Evolutionary conservation across 2,113 vertebrate species (phyloP), one percentile per base, ranked within the genome.

Genomic region (Gopherus evgoodei): DNA sequence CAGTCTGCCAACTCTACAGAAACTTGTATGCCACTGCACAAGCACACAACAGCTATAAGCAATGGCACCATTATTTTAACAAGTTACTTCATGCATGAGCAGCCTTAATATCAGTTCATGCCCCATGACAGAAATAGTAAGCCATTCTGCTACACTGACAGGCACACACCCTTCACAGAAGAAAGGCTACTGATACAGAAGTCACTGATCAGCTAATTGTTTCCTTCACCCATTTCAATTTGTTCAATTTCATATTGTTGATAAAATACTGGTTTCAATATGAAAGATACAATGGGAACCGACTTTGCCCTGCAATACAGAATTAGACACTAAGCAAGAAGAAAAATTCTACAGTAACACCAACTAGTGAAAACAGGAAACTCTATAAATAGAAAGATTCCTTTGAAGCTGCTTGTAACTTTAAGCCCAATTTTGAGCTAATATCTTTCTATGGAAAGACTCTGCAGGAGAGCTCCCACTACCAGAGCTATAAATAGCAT

Each of bases 351-450:
- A 19, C 31, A 59, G 62, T 89, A 88, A 83, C 25, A 87, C 22
- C 65, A 78, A 54, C 21, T 81, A 81, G 86, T 29, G 87, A 87
- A 79, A 95, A 38, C 47, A 90, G 69, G 87, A 78, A 91, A 90
- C 95, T 31, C 27, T 95, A 97, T 90, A 96, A 97, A 96, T 93
- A 97, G 96, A 95, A 96, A 97, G 96, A 96, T 93, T 95, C 88
- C 86, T 59, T 76, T 42, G 94, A 97, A 96, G 94, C 24, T 0
- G 92, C 95, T 95, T 97, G 94, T 97, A 95, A 97, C 96, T 97
- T 25, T 27, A 97, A 97, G 94, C 93, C 95, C 88, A 95, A 93
- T 95, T 95, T 96, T 96, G 96, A 97, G 92, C 96, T 95, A 97
- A 97, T 97, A 95, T 96, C 95, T 95, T 97, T 96, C 94, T 94